A percentile compares a stretch with the other conserved stretches of the same genome.
These are phyloP conservation scores for Muschampia plurimacula DNA, from an alignment of 2,888 invertebrate species.

Conservation along the genomic window DNA sequence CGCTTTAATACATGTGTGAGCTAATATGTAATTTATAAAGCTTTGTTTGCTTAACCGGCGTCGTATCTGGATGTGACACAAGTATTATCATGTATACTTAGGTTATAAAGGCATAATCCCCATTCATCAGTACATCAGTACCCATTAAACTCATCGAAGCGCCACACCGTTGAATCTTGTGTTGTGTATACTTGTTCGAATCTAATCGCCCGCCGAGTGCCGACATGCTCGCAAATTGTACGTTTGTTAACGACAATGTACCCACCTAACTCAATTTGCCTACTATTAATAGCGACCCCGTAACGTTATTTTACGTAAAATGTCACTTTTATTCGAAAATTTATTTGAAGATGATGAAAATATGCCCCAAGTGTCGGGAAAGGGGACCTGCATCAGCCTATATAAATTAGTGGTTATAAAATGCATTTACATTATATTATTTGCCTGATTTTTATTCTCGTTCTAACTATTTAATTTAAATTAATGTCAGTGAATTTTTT, in stretches of 20 bases:
- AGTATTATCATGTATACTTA: constrained; percentile 9
- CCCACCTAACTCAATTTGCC: constrained; percentile 64
- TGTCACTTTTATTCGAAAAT: no score
- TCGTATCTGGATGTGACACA: constrained; percentile 31
- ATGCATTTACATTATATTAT: no score
- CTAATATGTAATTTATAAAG: constrained; percentile 38
- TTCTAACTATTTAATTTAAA: no score
- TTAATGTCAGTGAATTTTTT: no score
- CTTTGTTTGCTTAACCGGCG: constrained; percentile 28
- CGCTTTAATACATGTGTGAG: constrained; percentile 35
- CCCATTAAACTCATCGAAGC: constrained; percentile 56
- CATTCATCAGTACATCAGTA: constrained; percentile 54
- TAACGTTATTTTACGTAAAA: constrained; percentile 1
- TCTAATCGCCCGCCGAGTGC: constrained; percentile 62
- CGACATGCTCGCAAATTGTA: constrained; percentile 65
- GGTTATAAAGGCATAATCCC: constrained; percentile 31
- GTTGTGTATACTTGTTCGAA: constrained; percentile 58
- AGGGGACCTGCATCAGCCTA: no score
- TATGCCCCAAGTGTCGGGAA: no score
- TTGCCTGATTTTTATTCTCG: no score
- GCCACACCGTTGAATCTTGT: constrained; percentile 54
- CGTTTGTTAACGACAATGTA: constrained; percentile 62
- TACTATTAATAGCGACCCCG: constrained; percentile 47
- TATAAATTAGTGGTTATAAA: no score
- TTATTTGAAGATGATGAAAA: no score